Percentiles rank a stretch among this genome's conserved stretches.
Evolutionary conservation across 2,113 vertebrate species (phyloP).

Genomic region (Trichechus manatus): DNA sequence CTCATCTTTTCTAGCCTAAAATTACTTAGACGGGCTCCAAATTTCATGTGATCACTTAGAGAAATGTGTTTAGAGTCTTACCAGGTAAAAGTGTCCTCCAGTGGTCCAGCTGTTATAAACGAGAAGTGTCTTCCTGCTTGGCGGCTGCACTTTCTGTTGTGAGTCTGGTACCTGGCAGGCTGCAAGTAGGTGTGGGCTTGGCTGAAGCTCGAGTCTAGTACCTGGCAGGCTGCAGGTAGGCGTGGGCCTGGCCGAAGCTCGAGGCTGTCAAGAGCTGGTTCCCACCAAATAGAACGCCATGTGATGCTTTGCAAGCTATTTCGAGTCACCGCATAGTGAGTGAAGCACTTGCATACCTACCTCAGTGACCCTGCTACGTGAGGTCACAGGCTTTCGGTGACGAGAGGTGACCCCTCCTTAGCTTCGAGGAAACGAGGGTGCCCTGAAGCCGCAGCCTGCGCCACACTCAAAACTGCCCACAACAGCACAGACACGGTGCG

Average conservation of each 20-base stretch:
- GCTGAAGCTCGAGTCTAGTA: neutral
- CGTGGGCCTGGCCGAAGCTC: neutral
- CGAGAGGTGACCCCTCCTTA: rapidly evolving
- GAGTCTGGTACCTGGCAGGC: rapidly evolving
- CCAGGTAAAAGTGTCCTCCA: neutral
- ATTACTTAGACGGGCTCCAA: rapidly evolving
- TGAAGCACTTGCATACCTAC: neutral
- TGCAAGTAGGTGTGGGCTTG: rapidly evolving
- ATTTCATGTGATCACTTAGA: too few species aligned
- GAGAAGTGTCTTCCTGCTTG: neutral
- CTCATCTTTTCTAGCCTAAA: neutral
- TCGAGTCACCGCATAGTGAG: rapidly evolving
- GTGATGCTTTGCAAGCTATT: rapidly evolving
- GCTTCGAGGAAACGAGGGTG: neutral
- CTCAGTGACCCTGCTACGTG: rapidly evolving
- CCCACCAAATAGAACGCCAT: rapidly evolving
- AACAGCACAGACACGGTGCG: rapidly evolving
- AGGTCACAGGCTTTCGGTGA: neutral
- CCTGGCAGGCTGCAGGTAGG: rapidly evolving
- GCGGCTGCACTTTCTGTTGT: rapidly evolving
- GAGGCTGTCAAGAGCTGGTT: rapidly evolving
- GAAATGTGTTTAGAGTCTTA: neutral
- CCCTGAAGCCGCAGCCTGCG: rapidly evolving
- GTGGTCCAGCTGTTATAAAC: neutral
- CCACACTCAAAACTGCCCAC: rapidly evolving